Evolutionary conservation across 2,113 vertebrate genomes (phyloP), one percentile per base, ranked within the genome.

Genomic region (Suncus etruscus): DNA sequence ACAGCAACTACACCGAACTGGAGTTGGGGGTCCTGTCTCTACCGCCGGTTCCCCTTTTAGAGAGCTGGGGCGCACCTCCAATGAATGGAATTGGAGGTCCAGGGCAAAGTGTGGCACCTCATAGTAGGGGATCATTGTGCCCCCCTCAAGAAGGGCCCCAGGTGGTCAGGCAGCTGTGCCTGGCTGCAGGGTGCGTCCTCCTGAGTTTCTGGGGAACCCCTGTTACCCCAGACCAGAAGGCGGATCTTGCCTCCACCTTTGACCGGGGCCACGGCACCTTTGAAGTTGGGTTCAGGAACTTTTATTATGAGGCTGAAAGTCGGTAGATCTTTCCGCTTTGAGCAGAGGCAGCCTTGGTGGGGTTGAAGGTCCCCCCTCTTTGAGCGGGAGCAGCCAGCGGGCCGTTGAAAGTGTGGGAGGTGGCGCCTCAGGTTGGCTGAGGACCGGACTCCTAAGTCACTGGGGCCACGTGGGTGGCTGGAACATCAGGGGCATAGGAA

Each of bases 161-260:
- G n/a, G 12, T 15, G 22, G n/a, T 29, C 39, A 39, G 39, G 3
- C n/a, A 32, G 22, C 86, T 0, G 0, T 11, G 10, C 39, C 10
- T 0, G 39, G 31, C 39, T 81, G 20, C 39, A 39, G 4, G 54
- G 29, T 39, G 16, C 31, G 45, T 15, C 4, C 58, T 77, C 9
- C 3, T 1, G 10, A 32, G 48, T 4, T 58, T 25, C 65, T 20
- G 25, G 24, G 65, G 65, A 12, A 20, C 65, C 65, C 65, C 27
- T 16, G 39, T 39, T 39, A 45, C 74, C 84, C 18, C 6, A 45
- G 47, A 63, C 24, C n/a, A 73, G 69, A 75, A 70, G 18, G 78
- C 80, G 39, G 39, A n/a, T 39, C 39, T 72, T 31, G 6, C 75
- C 70, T 61, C 61, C 50, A 79, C 93, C 95, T 94, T 94, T 96